Base-by-base conservation (phyloP, 2,888 invertebrate species). In the Erebia palarica region DNA sequence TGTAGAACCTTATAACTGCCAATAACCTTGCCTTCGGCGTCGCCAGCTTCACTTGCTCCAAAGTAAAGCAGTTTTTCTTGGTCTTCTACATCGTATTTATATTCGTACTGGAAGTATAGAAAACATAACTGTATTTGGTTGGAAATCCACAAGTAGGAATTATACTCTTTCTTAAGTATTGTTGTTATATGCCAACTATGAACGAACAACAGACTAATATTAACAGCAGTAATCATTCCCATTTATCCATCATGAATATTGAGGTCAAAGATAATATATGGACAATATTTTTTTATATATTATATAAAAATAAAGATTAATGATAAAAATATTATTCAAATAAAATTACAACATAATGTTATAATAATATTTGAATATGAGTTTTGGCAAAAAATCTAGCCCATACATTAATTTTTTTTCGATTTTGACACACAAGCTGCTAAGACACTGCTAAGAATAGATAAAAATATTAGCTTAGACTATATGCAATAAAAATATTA, bases 61-160 rank as follows among this genome's bases (percentile, higher is more conserved):
- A 95, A 96, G 88, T 94, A 96, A 61, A 95, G 94, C 71, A 94
- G 92, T 77, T 95, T 95, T 78, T 95, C 95, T 76, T 94, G 94
- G 83, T 96, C 96, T 82, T 96, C 95, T 42, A 96, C 96, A 86
- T 96, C 95, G 86, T 96, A 96, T 86, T 96, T 94, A 87, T 95
- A 96, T 84, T 96, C 95, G 81, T 96, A 96, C 96, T 96, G 73
- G 87, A 80, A 78, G 70, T 74, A 77, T 75, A 75, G 10, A 27
- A 53, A 4, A 59, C 3, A 42, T 51, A 47, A 47, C 13, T 47
- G 47, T 11, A 47, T 47, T 47, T 47, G 2, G 47, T 3, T 13
- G 36, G 36, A 36, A 36, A 36, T 36, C 36, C 36, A 36, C 36
- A 18, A 58, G n/a, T n/a, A 27, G 59, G 58, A 58, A 27, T 13